Percentiles rank a stretch among this genome's conserved stretches.
These are phyloP conservation scores for Pimpla rufipes DNA, from an alignment of 2,888 invertebrate genomes.

Conservation along the genomic window DNA sequence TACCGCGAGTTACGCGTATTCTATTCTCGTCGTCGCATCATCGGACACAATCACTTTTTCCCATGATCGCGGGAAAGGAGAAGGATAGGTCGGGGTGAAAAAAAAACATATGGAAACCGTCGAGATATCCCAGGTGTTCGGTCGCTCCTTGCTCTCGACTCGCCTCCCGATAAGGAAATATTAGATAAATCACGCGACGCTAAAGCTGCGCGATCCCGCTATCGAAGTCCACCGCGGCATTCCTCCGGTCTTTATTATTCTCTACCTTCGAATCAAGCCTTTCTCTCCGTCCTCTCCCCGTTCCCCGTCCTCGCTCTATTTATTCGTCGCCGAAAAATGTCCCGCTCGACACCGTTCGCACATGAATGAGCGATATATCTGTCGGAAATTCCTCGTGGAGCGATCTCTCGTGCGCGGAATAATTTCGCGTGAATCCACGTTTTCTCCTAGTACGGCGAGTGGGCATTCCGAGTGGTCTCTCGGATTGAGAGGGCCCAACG, in stretches of 20 bases:
- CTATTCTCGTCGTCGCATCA: constrained; percentile 76
- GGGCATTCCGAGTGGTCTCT: constrained; percentile 31
- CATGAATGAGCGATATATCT: constrained; percentile 58
- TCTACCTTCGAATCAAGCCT: constrained; percentile 60
- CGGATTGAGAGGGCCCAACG: not conserved
- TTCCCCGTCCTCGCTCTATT: constrained; percentile 65
- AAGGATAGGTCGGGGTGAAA: constrained; percentile 34
- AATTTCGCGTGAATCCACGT: constrained; percentile 32
- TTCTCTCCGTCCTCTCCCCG: constrained; percentile 56
- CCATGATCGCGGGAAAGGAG: constrained; percentile 67
- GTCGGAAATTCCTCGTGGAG: constrained; percentile 38
- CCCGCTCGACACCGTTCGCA: constrained; percentile 39
- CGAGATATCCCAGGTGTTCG: constrained; percentile 78
- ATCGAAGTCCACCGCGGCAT: constrained; percentile 64
- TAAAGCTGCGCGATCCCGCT: constrained; percentile 57
- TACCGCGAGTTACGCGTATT: constrained; percentile 52
- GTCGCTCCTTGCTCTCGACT: constrained; percentile 60
- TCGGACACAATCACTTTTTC: constrained; percentile 75
- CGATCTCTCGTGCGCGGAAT: constrained; percentile 33
- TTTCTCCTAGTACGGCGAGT: constrained; percentile 41
- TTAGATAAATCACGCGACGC: constrained; percentile 81
- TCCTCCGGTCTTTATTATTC: constrained; percentile 76
- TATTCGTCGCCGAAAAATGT: constrained; percentile 59
- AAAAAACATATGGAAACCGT: constrained; percentile 42
- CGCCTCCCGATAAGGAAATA: constrained; percentile 80